Percentiles rank a stretch among this genome's conserved stretches.
phyloP scores from a whole-genome alignment of 2,888 invertebrate species.

The Lottia gigantea region DNA sequence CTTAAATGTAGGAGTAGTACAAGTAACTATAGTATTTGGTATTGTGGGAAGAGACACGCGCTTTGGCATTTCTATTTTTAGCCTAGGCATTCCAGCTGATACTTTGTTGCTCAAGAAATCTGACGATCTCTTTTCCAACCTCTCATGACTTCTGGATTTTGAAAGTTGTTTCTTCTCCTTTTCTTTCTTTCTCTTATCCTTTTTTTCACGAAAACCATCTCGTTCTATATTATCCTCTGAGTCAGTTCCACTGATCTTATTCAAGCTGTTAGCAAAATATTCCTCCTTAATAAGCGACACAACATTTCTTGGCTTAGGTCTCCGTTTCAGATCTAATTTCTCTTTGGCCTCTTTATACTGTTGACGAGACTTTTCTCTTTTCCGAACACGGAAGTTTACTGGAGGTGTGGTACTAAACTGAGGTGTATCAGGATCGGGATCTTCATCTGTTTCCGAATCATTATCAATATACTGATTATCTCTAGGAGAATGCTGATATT shows the following conservation, averaged over 20 bases:
- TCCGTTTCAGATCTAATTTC: constrained; percentile 33
- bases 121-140: constrained; percentile 44
- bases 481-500: constrained; percentile 16
- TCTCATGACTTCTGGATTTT: constrained; percentile 43
- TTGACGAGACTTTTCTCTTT: constrained; percentile 41
- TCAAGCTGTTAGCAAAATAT: constrained; percentile 45
- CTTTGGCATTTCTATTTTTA: constrained; percentile 48
- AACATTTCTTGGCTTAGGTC: constrained; percentile 24
- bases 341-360: constrained; percentile 41
- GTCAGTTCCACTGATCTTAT: constrained; percentile 49
- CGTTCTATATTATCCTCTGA: constrained; percentile 56
- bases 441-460: constrained; percentile 40
- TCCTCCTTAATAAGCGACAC: constrained; percentile 53
- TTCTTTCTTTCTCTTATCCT: constrained; percentile 47
- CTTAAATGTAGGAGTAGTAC: constrained; percentile 25
- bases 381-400: constrained; percentile 36
- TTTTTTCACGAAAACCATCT: constrained; percentile 38
- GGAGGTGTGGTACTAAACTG: constrained; percentile 52
- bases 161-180: constrained; percentile 47
- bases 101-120: constrained; percentile 37
- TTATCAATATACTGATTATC: constrained; percentile 40
- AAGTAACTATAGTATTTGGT: constrained; percentile 15
- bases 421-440: constrained; percentile 28
- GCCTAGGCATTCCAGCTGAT: not conserved
- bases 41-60: constrained; percentile 34